Evolutionary conservation across 92 coral and sea anemone genomes (phyloP).

Genomic region (Palythoa grandiflora): DNA sequence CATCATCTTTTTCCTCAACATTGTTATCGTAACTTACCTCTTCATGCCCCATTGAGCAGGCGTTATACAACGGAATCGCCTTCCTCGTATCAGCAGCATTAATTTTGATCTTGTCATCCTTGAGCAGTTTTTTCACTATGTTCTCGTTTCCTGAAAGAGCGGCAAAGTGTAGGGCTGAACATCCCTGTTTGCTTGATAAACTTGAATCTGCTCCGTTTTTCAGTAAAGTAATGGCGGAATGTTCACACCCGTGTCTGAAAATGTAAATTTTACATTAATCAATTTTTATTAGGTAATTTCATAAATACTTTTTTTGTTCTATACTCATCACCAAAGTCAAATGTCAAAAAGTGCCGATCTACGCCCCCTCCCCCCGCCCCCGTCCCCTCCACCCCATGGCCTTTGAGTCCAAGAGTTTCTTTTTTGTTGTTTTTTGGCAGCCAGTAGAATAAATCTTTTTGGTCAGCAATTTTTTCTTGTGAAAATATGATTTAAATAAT

Average conservation of each 20-base stretch:
- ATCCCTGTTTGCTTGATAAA: slow-evolving; percentile 44
- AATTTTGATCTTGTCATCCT: neutral
- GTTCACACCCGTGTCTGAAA: slow-evolving; percentile 37
- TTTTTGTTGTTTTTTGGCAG: too few relatives aligned
- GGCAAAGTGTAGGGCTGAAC: slow-evolving; percentile 56
- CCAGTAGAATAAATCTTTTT: too few relatives aligned
- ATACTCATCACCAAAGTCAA: too few relatives aligned
- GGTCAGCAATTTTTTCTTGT: too few relatives aligned
- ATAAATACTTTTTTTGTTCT: too few relatives aligned
- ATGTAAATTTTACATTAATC: neutral
- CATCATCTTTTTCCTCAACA: neutral
- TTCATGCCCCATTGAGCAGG: slow-evolving; percentile 25
- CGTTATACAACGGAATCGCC: slow-evolving; percentile 5
- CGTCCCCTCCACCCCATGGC: too few relatives aligned
- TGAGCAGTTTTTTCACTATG: slow-evolving; percentile 31
- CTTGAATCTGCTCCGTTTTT: slow-evolving; percentile 16
- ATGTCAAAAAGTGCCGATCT: too few relatives aligned
- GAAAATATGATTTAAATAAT: too few relatives aligned
- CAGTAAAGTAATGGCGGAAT: slow-evolving; percentile 14
- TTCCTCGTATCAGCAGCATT: slow-evolving; percentile 16
- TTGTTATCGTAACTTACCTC: neutral
- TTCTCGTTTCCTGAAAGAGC: slow-evolving; percentile 50
- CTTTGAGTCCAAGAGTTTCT: too few relatives aligned
- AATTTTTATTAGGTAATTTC: too few relatives aligned
- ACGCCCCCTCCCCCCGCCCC: too few relatives aligned